phyloP scores from a whole-genome alignment of 2,888 invertebrate genomes.

The Colletes collaris region DNA sequence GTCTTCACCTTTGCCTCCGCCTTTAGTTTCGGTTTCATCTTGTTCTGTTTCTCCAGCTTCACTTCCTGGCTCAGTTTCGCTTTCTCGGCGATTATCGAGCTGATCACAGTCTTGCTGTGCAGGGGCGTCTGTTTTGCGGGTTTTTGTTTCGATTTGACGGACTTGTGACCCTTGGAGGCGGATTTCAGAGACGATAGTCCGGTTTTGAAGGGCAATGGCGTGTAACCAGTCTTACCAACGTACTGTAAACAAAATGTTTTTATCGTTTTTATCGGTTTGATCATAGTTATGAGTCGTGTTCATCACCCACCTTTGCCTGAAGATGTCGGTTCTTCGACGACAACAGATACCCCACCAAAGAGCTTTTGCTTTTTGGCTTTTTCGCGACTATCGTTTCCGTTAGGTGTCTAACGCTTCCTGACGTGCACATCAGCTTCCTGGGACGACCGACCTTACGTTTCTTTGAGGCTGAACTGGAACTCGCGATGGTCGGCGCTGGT shows the following conservation, averaged over 20 bases:
- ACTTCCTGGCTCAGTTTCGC: slow-evolving; percentile 78
- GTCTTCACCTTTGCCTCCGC: slow-evolving; percentile 88
- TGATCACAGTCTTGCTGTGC: slow-evolving; percentile 80
- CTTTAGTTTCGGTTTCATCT: slow-evolving; percentile 89
- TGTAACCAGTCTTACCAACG: slow-evolving; percentile 71
- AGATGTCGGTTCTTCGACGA: slow-evolving; percentile 87
- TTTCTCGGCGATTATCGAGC: slow-evolving; percentile 80
- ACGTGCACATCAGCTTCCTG: slow-evolving; percentile 87
- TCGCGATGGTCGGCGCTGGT: slow-evolving; percentile 71
- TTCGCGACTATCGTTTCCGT: slow-evolving; percentile 93
- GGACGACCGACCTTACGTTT: slow-evolving; percentile 93
- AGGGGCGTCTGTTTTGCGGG: slow-evolving; percentile 78
- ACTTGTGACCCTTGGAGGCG: slow-evolving; percentile 71
- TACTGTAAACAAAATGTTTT: slow-evolving; percentile 64
- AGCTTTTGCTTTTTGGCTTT: slow-evolving; percentile 89
- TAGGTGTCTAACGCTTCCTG: slow-evolving; percentile 85
- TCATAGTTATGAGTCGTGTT: no score
- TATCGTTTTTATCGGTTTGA: not conserved
- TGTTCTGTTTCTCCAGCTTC: slow-evolving; percentile 82
- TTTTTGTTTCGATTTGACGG: slow-evolving; percentile 74
- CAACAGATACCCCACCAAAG: slow-evolving; percentile 87
- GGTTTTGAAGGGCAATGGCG: slow-evolving; percentile 75
- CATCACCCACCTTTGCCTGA: slow-evolving; percentile 78
- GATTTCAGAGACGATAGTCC: slow-evolving; percentile 70
- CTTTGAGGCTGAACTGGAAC: slow-evolving; percentile 84